Percentiles rank a stretch among this genome's conserved stretches.
These are phyloP conservation scores for Nipponia nippon DNA, from an alignment of 2,113 vertebrate species.

Conservation along the genomic window DNA sequence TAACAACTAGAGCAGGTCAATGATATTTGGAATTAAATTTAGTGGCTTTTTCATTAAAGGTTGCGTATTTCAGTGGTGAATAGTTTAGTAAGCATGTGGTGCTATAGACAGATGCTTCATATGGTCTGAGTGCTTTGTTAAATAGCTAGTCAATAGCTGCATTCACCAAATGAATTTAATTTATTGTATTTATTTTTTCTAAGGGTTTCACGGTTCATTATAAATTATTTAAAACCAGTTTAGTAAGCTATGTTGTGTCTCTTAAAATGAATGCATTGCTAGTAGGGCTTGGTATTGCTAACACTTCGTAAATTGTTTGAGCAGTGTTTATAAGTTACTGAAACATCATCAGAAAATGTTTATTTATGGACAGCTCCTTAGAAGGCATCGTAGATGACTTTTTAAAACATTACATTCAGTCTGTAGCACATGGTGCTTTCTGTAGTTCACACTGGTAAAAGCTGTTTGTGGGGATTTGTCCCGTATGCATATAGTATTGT, in stretches of 20 bases:
- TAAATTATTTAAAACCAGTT: conserved; percentile 54
- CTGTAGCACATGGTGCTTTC: not conserved
- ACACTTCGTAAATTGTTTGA: not conserved
- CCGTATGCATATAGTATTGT: not conserved
- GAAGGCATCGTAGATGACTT: not conserved
- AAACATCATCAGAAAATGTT: not conserved
- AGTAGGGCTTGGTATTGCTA: not conserved
- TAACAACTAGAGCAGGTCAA: conserved; percentile 10
- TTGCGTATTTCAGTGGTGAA: not conserved
- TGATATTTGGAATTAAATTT: conserved; percentile 38
- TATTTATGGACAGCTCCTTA: not conserved
- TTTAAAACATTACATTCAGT: not conserved
- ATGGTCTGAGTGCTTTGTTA: conserved; percentile 15
- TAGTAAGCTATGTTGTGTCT: not conserved
- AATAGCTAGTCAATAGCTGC: conserved; percentile 13
- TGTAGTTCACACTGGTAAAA: not conserved
- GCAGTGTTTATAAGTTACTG: not conserved
- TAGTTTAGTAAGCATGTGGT: not conserved
- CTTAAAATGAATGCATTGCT: conserved; percentile 6
- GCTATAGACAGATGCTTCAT: conserved; percentile 6
- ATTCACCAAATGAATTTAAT: conserved; percentile 44
- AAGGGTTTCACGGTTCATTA: conserved; percentile 26
- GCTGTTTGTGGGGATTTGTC: not conserved
- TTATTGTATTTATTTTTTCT: conserved; percentile 31
- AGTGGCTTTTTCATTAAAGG: not conserved